Evolutionary conservation across 1,140 invertebrate species (phyloP), one percentile per base, ranked within the genome.

Genomic region (Conus betulinus): DNA sequence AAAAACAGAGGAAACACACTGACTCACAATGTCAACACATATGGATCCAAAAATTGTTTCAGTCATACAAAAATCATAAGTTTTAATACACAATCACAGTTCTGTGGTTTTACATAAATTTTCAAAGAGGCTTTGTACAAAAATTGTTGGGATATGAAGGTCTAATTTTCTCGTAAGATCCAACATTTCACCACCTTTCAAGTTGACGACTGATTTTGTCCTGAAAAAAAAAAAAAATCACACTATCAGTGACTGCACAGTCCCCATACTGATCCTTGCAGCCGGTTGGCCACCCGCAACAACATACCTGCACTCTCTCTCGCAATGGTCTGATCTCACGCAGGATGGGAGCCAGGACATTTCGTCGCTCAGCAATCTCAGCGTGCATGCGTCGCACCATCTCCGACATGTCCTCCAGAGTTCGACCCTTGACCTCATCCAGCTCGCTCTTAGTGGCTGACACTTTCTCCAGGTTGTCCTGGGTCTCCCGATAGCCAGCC

Each of bases 301-400:
- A 15, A 83, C 52, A 91, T 89, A 95, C 95, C 92, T 96, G 95
- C 60, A 93, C 95, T 90, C 95, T 95, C 91, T 97, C 95, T 86
- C 97, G 93, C 60, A 97, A 91, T 20, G 95, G 95, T 88, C 96
- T 94, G n/a, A 97, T 91, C 91, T 97, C 97, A 86, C 96, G 97
- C 78, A 97, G 96, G 3, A 97, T 93, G 7, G 97, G 96, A 6
- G 96, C 96, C 25, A 97, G 92, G 89, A 96, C 95, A 20, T 95
- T 95, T 91, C 97, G 97, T 88, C 96, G 96, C 27, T 95, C 92
- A 0, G 95, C 95, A 85, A 97, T 96, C 84, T 96, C 96, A 6
- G 95, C 94, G 67, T 95, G 96, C 5, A 97, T 93, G 88, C 96
- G 94, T 17, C 94, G 92, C 1, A 96, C 96, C 93, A 96, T 95